These are phyloP conservation scores for Parnassius orleans DNA, from an alignment of 2,888 invertebrate species.

Conservation along the genomic window DNA sequence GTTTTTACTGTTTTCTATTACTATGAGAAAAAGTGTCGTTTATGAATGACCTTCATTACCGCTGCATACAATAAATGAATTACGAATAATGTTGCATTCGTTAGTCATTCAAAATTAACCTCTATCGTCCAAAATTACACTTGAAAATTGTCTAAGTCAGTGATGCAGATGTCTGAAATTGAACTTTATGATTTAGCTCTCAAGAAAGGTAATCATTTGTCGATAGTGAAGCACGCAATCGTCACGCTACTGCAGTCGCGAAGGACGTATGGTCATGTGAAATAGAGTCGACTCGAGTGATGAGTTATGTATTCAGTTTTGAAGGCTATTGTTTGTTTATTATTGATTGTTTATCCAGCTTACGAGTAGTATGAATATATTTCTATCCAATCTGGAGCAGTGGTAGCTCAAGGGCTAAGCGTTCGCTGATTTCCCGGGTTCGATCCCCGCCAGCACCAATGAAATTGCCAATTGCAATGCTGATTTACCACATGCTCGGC, in stretches of 20 bases:
- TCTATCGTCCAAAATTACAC: neutral
- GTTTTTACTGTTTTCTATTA: constrained; percentile 28
- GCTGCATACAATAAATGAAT: constrained; percentile 16
- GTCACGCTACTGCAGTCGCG: constrained; percentile 23
- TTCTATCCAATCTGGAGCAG: neutral
- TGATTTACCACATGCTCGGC: no score
- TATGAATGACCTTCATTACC: constrained; percentile 21
- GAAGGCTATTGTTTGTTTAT: constrained; percentile 19
- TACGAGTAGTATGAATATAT: neutral
- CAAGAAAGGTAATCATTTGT: constrained; percentile 8
- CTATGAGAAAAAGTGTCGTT: constrained; percentile 25
- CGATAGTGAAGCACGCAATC: constrained; percentile 1
- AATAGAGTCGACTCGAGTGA: constrained; percentile 27
- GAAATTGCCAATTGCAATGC: no score
- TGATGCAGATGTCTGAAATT: neutral
- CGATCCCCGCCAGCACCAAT: no score
- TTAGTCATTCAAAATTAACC: neutral
- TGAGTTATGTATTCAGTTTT: constrained; percentile 18
- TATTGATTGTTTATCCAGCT: constrained; percentile 6
- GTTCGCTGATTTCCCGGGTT: no score
- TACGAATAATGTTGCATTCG: constrained; percentile 2
- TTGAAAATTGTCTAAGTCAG: neutral
- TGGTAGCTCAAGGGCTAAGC: no score
- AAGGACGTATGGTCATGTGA: constrained; percentile 24
- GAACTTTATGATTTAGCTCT: neutral